Evolutionary conservation across 2,113 vertebrate species (phyloP).

Genomic region (Periophthalmus modestus): DNA sequence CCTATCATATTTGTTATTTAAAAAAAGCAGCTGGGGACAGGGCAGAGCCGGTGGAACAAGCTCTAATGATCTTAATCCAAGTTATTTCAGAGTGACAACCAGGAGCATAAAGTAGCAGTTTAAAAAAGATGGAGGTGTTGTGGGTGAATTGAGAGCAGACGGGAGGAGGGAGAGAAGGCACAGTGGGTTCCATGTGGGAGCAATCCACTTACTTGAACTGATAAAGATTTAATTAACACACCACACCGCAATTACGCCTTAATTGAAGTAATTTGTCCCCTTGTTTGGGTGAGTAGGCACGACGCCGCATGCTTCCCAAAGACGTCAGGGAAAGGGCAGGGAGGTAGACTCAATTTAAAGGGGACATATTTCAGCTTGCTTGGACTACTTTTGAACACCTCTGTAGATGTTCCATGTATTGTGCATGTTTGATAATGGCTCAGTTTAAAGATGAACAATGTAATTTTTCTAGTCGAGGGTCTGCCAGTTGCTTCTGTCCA

Average conservation of each 20-base stretch:
- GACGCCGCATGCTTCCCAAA: constrained; percentile 38
- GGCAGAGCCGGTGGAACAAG: constrained; percentile 58
- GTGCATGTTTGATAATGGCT: neutral
- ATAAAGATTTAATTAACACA: constrained; percentile 99
- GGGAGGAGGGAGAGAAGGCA: constrained; percentile 32
- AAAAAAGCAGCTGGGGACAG: constrained; percentile 67
- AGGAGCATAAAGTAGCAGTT: constrained; percentile 36
- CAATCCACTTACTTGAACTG: constrained; percentile 98
- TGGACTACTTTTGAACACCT: neutral
- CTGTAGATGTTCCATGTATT: neutral
- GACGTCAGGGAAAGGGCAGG: constrained; percentile 24
- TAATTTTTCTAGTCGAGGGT: too few species aligned
- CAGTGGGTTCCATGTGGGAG: constrained; percentile 88
- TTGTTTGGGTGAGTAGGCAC: constrained; percentile 89
- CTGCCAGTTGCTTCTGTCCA: too few species aligned
- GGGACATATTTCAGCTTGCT: neutral
- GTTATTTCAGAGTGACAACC: constrained; percentile 49
- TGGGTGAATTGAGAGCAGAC: constrained; percentile 36
- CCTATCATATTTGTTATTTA: constrained; percentile 73
- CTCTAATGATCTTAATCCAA: constrained; percentile 60
- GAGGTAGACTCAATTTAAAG: constrained; percentile 40
- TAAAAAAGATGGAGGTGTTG: constrained; percentile 39
- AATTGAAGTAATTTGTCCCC: constrained; percentile 99
- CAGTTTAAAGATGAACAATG: too few species aligned
- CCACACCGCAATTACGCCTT: constrained; percentile 95